Evolutionary conservation across 2,113 vertebrate species (phyloP).

Genomic region (Rhineura floridana): DNA sequence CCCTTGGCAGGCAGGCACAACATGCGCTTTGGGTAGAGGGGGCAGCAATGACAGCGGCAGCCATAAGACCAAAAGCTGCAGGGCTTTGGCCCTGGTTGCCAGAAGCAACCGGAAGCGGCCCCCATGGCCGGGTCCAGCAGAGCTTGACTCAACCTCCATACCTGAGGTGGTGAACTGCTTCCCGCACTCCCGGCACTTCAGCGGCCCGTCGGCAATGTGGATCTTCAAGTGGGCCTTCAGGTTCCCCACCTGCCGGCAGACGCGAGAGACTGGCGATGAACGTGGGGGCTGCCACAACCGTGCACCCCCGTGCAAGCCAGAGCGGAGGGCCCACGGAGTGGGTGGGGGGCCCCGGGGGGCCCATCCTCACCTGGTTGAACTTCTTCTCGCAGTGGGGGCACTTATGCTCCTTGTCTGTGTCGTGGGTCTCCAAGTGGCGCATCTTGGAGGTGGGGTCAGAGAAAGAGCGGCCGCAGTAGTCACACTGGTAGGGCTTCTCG

Average conservation of each 20-base stretch:
- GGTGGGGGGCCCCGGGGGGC: no score
- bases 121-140: no score
- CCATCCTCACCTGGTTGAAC: slow-evolving; percentile 90
- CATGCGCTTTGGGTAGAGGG: no score
- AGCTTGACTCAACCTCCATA: no score
- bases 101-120: background rate
- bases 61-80: no score
- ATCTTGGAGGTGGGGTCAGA: slow-evolving; percentile 98
- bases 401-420: slow-evolving; percentile 95
- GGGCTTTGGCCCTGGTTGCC: no score
- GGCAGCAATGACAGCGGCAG: background rate
- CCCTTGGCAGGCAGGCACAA: fast-evolving
- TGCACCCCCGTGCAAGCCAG: fast-evolving
- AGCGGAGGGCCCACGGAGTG: background rate
- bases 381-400: slow-evolving; percentile 96
- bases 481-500: slow-evolving; percentile 94
- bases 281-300: background rate
- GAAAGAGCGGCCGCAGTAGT: slow-evolving; percentile 94
- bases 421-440: slow-evolving; percentile 95
- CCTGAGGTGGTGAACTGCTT: slow-evolving; percentile 99
- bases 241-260: slow-evolving; percentile 85
- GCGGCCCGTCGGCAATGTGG: slow-evolving; percentile 91
- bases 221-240: slow-evolving; percentile 96
- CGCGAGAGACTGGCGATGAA: background rate
- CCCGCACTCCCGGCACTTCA: slow-evolving; percentile 96